Percentiles rank a stretch among this genome's conserved stretches.
These are phyloP conservation scores for Hippoglossus hippoglossus DNA, from an alignment of 2,797 vertebrate species.

Conservation along the genomic window DNA sequence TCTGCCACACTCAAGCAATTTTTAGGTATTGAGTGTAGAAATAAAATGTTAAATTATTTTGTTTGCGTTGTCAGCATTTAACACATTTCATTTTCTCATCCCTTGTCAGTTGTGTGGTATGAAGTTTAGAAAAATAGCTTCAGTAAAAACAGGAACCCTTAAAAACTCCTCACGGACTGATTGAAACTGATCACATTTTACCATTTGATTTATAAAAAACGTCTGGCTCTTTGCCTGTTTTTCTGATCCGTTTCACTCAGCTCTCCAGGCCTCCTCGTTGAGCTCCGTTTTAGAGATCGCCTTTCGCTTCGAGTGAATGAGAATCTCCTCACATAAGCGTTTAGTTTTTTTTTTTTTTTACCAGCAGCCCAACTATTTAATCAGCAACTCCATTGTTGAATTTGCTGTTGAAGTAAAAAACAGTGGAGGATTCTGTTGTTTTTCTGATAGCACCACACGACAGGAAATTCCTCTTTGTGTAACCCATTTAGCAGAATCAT, in stretches of 20 bases:
- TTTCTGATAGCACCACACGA: conserved; percentile 82
- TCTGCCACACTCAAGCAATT: not conserved
- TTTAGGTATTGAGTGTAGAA: not conserved
- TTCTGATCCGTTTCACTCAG: conserved; percentile 22
- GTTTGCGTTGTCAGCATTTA: conserved; percentile 8
- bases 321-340: conserved; percentile 69
- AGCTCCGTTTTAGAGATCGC: conserved; percentile 33
- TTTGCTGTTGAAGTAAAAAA: conserved; percentile 73
- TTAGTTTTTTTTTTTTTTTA: conserved; percentile 56
- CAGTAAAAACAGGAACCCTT: conserved; percentile 12
- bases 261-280: conserved; percentile 13
- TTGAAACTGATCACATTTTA: conserved; percentile 36
- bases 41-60: not conserved
- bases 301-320: conserved; percentile 42
- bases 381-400: conserved; percentile 75
- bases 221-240: conserved; percentile 14
- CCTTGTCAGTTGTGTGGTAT: not conserved
- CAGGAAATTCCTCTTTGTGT: conserved; percentile 85
- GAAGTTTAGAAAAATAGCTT: conserved; percentile 5
- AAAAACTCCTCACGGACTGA: conserved; percentile 9
- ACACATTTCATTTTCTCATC: not conserved
- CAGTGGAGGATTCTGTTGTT: conserved; percentile 78
- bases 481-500: conserved; percentile 38
- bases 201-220: conserved; percentile 37
- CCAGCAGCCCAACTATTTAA: conserved; percentile 73